Evolutionary conservation across 1,140 invertebrate genomes (phyloP), one percentile per base, ranked within the genome.

Genomic region (Riptortus pedestris): DNA sequence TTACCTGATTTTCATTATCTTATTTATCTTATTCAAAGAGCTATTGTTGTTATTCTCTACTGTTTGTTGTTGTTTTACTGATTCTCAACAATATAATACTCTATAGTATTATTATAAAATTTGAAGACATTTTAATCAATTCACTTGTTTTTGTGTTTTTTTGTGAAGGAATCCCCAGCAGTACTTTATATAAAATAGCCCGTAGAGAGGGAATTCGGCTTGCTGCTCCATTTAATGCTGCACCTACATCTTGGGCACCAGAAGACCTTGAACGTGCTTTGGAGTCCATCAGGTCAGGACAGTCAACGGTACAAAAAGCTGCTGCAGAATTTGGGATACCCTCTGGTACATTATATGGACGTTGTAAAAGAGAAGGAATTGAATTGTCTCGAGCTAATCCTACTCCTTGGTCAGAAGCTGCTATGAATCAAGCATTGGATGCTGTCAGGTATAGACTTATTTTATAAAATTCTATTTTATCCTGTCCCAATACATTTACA

Each of bases 121-220:
- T n/a, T n/a, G n/a, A n/a, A n/a, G n/a, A n/a, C n/a, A 38, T 38
- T 38, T 38, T 38, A 7, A 38, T 38, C 5, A 14, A 38, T 38
- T 38, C 14, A 38, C 14, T 38, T 7, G 31, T 55, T 7, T 55
- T 55, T 16, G 2, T 9, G 26, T 55, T 9, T 24, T 14, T 55
- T 26, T 2, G 4, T 68, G 4, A 70, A 82, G 80, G 84, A 18
- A 91, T 92, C 72, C 90, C 90, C 20, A 91, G 88, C 69, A 91
- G 88, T 72, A 92, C 90, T 3, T 75, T 92, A 70, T 92, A 91
- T 77, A 92, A 92, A 81, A 92, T 92, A 69, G 90, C 90, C 12
- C 81, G 89, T 67, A 81, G 88, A 71, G 90, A 93, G 76, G 89
- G 89, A 58, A 93, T 93, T 70, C 81, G 89, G 67, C 76, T 92